These are phyloP conservation scores for Uloborus plumipes DNA, from an alignment of 2,888 invertebrate species.

Conservation along the genomic window DNA sequence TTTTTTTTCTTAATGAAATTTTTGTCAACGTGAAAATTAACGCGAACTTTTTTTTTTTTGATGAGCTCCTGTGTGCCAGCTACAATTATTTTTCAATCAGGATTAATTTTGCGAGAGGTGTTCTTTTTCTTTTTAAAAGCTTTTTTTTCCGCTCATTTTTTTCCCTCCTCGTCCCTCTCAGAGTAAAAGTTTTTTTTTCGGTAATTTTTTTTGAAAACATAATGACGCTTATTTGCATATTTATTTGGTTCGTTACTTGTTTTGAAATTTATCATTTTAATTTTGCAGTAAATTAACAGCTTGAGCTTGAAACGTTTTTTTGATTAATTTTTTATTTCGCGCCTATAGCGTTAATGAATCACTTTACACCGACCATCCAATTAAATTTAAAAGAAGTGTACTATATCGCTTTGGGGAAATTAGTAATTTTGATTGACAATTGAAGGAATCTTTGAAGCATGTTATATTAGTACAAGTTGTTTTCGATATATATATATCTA, in stretches of 20 bases:
- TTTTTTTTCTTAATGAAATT: constrained; percentile 51
- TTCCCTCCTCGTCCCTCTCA: background rate
- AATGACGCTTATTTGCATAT: constrained; percentile 4
- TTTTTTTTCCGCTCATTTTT: background rate
- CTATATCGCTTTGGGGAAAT: too few species aligned
- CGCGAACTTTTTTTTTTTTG: constrained; percentile 11
- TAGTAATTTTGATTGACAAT: too few species aligned
- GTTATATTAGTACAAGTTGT: too few species aligned
- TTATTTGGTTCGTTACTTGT: background rate
- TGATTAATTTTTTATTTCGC: too few species aligned
- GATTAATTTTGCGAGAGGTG: constrained; percentile 53
- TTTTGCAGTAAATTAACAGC: too few species aligned
- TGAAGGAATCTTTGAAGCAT: too few species aligned
- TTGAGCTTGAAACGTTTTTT: too few species aligned
- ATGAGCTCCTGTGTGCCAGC: constrained; percentile 35
- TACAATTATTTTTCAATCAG: constrained; percentile 63
- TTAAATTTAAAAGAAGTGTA: too few species aligned
- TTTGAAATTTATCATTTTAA: constrained; percentile 3
- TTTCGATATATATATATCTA: background rate
- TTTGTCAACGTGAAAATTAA: constrained; percentile 40
- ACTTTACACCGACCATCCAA: too few species aligned
- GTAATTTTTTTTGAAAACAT: constrained; percentile 2
- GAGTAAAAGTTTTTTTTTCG: background rate
- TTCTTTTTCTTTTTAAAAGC: background rate
- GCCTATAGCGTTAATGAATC: too few species aligned